These are phyloP conservation scores for Oeneis ivallda DNA, from an alignment of 2,888 invertebrate species.

Conservation along the genomic window DNA sequence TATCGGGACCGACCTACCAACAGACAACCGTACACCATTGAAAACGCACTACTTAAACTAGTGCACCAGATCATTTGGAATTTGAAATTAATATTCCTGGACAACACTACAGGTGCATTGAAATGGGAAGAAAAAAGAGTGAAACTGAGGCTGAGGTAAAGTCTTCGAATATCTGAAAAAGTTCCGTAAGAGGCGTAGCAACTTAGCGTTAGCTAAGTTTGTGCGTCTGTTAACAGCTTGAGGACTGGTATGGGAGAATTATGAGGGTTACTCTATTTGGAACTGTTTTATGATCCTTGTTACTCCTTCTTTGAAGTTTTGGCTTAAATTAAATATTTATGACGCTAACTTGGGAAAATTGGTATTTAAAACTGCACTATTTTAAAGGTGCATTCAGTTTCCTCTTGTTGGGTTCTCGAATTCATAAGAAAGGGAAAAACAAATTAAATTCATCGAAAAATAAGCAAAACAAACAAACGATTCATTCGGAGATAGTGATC, in stretches of 20 bases:
- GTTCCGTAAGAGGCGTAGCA: background rate
- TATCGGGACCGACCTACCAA: no score
- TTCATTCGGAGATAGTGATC: slow-evolving; percentile 29
- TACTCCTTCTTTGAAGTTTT: slow-evolving; percentile 20
- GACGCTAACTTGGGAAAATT: slow-evolving; percentile 26
- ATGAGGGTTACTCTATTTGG: slow-evolving; percentile 48
- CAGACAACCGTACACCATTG: no score
- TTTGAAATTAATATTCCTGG: no score
- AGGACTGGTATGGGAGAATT: slow-evolving; percentile 54
- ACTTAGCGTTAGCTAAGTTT: background rate
- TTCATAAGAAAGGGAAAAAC: no score
- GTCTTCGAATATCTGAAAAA: background rate
- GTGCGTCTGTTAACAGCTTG: slow-evolving; percentile 30
- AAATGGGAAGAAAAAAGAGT: no score
- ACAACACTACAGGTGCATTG: no score
- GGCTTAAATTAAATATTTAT: slow-evolving; percentile 29
- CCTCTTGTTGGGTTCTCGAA: background rate
- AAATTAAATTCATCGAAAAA: background rate
- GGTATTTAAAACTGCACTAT: background rate
- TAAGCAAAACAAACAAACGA: slow-evolving; percentile 13
- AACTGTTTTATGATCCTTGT: slow-evolving; percentile 39
- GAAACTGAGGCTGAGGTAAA: no score
- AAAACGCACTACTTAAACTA: no score
- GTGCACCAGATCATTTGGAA: no score
- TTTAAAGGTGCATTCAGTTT: no score